Evolutionary conservation across 2,797 vertebrate species (phyloP).

Genomic region (Peromyscus aztecus): DNA sequence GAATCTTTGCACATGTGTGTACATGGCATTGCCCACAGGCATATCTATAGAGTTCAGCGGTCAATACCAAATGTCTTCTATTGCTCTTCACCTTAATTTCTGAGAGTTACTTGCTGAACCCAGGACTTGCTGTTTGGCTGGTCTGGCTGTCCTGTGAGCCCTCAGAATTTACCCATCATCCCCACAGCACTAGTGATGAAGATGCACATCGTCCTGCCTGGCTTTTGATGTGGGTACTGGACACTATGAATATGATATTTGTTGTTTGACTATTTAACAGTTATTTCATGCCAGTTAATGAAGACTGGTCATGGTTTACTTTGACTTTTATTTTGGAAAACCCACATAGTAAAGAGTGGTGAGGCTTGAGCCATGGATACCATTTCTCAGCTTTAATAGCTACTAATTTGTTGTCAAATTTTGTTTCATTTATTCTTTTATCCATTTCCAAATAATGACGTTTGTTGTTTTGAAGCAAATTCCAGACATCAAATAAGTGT

Average conservation of each 20-base stretch:
- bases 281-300: background rate
- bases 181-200: background rate
- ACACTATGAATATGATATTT: background rate
- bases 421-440: background rate
- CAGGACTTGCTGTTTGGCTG: background rate
- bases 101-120: background rate
- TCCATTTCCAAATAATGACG: background rate
- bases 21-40: background rate
- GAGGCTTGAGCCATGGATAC: background rate
- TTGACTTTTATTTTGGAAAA: constrained; percentile 37
- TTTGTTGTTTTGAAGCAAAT: constrained; percentile 25
- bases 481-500: background rate
- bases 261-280: background rate
- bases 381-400: background rate
- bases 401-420: background rate
- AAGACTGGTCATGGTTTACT: background rate
- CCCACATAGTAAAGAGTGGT: background rate
- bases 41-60: background rate
- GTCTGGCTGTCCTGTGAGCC: background rate
- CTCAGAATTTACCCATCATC: background rate
- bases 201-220: background rate
- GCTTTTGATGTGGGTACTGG: background rate
- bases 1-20: background rate
- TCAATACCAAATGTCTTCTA: background rate
- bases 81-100: background rate